Conservation (phyloP, 2,888 invertebrate genomes). For the Ophion ventricosus region DNA sequence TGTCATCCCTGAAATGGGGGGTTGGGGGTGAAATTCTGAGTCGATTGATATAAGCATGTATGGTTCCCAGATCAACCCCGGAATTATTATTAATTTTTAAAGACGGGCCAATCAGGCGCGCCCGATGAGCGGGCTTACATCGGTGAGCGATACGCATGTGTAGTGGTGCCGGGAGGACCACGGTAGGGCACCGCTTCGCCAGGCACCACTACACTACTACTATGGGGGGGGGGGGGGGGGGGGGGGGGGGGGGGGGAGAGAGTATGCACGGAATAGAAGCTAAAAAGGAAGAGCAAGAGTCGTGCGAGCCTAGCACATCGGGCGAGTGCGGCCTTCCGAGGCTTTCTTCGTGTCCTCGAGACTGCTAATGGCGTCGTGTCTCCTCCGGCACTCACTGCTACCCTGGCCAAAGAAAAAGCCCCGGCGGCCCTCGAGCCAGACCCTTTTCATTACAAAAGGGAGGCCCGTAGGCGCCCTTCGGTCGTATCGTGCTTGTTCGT, state of each 20-base stretch:
- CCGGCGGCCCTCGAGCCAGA: constrained; percentile 42
- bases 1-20: no score
- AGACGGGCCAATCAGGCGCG: no score
- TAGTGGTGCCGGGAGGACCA: no score
- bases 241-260: background rate
- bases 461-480: constrained; percentile 49
- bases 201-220: no score
- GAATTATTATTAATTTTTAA: no score
- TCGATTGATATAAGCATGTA: no score
- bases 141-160: no score
- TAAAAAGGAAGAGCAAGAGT: constrained; percentile 4
- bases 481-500: background rate
- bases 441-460: constrained; percentile 55
- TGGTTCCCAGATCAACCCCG: no score
- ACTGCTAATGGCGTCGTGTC: constrained; percentile 64
- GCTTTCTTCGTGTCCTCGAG: constrained; percentile 59
- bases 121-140: no score
- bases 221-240: background rate
- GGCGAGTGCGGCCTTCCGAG: background rate
- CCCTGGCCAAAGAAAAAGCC: constrained; percentile 46
- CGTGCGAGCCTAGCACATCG: constrained; percentile 19
- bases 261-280: background rate
- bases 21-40: no score
- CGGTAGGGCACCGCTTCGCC: no score
- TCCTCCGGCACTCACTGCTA: constrained; percentile 26